These are phyloP conservation scores for Chironomus tentans DNA, from an alignment of 2,888 invertebrate genomes.

Conservation along the genomic window DNA sequence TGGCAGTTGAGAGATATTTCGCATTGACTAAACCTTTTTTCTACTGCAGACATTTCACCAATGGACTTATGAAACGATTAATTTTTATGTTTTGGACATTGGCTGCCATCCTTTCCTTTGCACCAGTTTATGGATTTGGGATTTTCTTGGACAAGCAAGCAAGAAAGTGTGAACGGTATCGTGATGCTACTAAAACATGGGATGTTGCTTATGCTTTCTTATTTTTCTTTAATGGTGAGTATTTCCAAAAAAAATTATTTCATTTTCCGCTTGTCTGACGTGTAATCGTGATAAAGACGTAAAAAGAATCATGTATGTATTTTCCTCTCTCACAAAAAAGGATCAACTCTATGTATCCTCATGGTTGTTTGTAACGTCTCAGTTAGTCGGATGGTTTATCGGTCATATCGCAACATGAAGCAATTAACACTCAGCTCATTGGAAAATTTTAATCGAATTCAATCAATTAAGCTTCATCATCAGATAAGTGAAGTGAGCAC, in stretches of 20 bases:
- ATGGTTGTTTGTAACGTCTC: conserved; percentile 77
- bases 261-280: conserved; percentile 19
- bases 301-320: no score
- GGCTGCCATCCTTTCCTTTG: conserved; percentile 61
- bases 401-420: conserved; percentile 16
- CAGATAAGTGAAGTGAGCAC: conserved; percentile 36
- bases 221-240: conserved; percentile 67
- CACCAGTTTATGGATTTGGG: conserved; percentile 67
- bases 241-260: not conserved
- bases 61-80: conserved; percentile 61
- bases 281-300: not conserved
- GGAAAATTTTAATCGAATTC: conserved; percentile 2
- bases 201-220: conserved; percentile 68
- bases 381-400: conserved; percentile 49
- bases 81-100: conserved; percentile 60
- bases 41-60: conserved; percentile 82
- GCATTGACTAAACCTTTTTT: conserved; percentile 78
- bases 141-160: conserved; percentile 52
- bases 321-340: conserved; percentile 40
- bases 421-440: conserved; percentile 1
- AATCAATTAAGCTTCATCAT: conserved; percentile 9
- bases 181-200: conserved; percentile 52
- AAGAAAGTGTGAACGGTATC: conserved; percentile 57
- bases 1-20: conserved; percentile 80
- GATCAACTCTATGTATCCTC: conserved; percentile 59